Evolutionary conservation across 2,113 vertebrate species (phyloP).

Genomic region (Carassius gibelio): DNA sequence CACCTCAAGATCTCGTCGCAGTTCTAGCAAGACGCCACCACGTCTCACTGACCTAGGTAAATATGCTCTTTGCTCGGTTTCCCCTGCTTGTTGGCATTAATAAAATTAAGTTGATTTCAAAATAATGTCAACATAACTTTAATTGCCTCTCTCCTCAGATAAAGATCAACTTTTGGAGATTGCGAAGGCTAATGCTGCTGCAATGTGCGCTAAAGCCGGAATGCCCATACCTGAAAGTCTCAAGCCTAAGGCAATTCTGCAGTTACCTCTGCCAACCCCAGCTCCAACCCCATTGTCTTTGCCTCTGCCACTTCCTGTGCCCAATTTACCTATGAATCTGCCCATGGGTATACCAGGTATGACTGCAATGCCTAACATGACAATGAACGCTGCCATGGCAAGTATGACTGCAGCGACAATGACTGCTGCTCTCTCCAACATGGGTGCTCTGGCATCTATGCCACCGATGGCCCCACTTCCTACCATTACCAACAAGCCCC

Average conservation of each 20-base stretch:
- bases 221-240: conserved; percentile 94
- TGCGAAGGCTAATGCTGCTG: conserved; percentile 97
- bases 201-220: conserved; percentile 98
- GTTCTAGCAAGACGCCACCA: conserved; percentile 89
- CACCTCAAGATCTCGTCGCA: conserved; percentile 82
- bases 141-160: conserved; percentile 66
- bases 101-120: background rate
- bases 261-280: conserved; percentile 79
- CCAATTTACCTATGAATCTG: conserved; percentile 71
- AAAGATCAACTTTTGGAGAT: conserved; percentile 98
- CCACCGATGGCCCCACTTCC: conserved; percentile 78
- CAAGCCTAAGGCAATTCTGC: conserved; percentile 88
- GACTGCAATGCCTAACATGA: conserved; percentile 77
- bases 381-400: conserved; percentile 79
- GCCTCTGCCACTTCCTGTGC: conserved; percentile 75
- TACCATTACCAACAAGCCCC: conserved; percentile 81
- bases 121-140: background rate
- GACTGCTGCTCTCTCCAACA: conserved; percentile 80
- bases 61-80: background rate
- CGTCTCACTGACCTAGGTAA: conserved; percentile 95
- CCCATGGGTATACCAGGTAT: conserved; percentile 67
- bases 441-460: conserved; percentile 79
- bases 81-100: background rate
- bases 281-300: conserved; percentile 74
- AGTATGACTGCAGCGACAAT: conserved; percentile 81